These are phyloP conservation scores for Dolichomitus sp. DNA, from an alignment of 2,888 invertebrate genomes.

Conservation along the genomic window DNA sequence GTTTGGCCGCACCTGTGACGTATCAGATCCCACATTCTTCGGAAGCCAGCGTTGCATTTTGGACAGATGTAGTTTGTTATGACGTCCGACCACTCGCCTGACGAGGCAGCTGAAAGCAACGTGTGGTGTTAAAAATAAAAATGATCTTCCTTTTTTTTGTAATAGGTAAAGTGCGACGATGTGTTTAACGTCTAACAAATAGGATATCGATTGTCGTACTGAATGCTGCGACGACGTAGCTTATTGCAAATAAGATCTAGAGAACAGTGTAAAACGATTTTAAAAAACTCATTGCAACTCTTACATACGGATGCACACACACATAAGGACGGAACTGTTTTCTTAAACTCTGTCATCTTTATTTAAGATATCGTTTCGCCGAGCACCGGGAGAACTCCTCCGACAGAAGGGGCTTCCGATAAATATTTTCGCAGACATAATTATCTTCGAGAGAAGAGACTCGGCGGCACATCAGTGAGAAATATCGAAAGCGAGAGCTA, in stretches of 20 bases:
- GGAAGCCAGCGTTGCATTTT: slow-evolving; percentile 82
- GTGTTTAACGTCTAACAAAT: slow-evolving; percentile 31
- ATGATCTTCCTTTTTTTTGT: background rate
- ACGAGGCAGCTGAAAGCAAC: slow-evolving; percentile 76
- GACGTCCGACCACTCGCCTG: slow-evolving; percentile 67
- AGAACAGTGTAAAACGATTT: slow-evolving; percentile 1
- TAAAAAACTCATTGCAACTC: slow-evolving; percentile 16
- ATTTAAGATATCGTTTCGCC: slow-evolving; percentile 52
- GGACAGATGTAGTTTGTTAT: slow-evolving; percentile 79
- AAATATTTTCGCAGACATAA: slow-evolving; percentile 10
- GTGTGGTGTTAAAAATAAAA: slow-evolving; percentile 27
- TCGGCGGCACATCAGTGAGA: slow-evolving; percentile 7
- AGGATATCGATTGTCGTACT: slow-evolving; percentile 2
- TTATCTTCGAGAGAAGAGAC: slow-evolving; percentile 14
- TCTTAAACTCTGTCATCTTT: slow-evolving; percentile 40
- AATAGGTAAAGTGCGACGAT: background rate
- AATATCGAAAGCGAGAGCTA: slow-evolving; percentile 14
- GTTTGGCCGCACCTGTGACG: slow-evolving; percentile 85
- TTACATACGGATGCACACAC: slow-evolving; percentile 39
- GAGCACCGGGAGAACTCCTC: slow-evolving; percentile 26
- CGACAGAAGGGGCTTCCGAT: background rate
- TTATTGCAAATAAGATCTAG: slow-evolving; percentile 23
- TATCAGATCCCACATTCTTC: slow-evolving; percentile 82
- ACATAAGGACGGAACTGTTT: slow-evolving; percentile 35
- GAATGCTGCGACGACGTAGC: slow-evolving; percentile 39